These are phyloP conservation scores for Paralinhomoeus sp. DNA, from an alignment of 2,888 invertebrate species.

Conservation along the genomic window DNA sequence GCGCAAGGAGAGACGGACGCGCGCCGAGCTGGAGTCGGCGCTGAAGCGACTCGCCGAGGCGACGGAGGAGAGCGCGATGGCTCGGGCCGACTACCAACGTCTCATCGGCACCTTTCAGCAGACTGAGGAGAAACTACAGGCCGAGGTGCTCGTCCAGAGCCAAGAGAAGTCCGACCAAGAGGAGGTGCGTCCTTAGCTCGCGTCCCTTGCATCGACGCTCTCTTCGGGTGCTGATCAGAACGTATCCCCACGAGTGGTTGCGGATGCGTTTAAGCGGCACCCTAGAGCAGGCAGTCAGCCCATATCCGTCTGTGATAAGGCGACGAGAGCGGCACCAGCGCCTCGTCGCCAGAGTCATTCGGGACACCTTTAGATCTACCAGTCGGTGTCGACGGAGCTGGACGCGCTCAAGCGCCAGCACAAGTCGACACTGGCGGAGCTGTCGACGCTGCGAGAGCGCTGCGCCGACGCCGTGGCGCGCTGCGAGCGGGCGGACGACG, in stretches of 20 bases:
- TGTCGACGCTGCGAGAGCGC: conserved; percentile 32
- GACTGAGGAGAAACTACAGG: conserved; percentile 14
- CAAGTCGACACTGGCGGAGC: conserved; percentile 39
- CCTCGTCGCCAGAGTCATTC: no score
- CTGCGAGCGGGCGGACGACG: neutral
- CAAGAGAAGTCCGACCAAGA: conserved; percentile 26
- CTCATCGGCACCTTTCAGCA: conserved; percentile 32
- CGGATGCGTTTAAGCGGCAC: no score
- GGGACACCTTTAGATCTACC: no score
- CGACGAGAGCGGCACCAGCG: no score
- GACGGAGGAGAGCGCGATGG: conserved; percentile 38
- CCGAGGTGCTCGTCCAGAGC: conserved; percentile 25
- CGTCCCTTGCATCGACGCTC: no score
- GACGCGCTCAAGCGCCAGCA: conserved; percentile 40
- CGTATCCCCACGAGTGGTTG: no score
- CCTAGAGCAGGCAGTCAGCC: no score
- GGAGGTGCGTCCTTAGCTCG: no score
- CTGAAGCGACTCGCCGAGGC: conserved; percentile 35
- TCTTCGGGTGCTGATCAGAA: no score
- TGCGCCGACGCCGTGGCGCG: neutral
- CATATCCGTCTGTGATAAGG: no score
- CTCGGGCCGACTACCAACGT: conserved; percentile 39
- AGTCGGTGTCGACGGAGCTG: conserved; percentile 32
- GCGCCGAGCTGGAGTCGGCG: conserved; percentile 33
- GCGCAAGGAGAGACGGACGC: conserved; percentile 20